A percentile compares a stretch with the other conserved stretches of the same genome.
Evolutionary conservation across 2,113 vertebrate genomes (phyloP).

Genomic region (Pachypanchax playfairii): DNA sequence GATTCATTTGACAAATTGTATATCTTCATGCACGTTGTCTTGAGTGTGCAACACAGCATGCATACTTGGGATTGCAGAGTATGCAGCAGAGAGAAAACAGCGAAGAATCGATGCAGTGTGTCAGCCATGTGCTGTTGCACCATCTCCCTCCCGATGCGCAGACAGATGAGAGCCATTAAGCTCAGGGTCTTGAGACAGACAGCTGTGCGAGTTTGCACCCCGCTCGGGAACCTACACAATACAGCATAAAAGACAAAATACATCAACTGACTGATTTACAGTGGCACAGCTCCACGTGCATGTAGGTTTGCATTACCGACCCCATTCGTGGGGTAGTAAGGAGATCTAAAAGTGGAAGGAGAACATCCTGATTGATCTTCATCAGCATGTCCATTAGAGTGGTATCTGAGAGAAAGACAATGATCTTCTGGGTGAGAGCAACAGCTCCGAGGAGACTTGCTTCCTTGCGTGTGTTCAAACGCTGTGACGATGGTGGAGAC

Average conservation of each 20-base stretch:
- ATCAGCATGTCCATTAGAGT: constrained; percentile 98
- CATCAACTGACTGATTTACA: constrained; percentile 27
- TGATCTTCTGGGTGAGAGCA: constrained; percentile 91
- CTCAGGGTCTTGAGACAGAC: constrained; percentile 94
- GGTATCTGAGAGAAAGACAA: constrained; percentile 93
- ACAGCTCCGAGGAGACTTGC: constrained; percentile 92
- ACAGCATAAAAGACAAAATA: constrained; percentile 16
- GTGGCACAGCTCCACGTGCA: not conserved
- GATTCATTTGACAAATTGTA: not conserved
- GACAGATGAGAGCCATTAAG: constrained; percentile 92
- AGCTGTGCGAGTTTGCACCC: constrained; percentile 90
- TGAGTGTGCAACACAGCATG: not conserved
- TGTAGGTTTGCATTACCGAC: constrained; percentile 68
- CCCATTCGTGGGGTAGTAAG: constrained; percentile 87
- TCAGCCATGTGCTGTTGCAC: constrained; percentile 94
- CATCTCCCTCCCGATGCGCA: constrained; percentile 97
- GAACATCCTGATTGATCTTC: constrained; percentile 94
- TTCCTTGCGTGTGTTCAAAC: constrained; percentile 96
- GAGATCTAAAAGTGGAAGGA: constrained; percentile 90
- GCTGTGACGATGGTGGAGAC: constrained; percentile 82
- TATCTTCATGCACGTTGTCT: not conserved
- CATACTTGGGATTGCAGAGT: constrained; percentile 86
- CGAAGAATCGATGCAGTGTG: constrained; percentile 87
- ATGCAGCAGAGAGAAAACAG: constrained; percentile 87
- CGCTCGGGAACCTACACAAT: constrained; percentile 88